Evolutionary conservation across 2,797 vertebrate genomes (phyloP).

Genomic region (Liasis olivaceus): DNA sequence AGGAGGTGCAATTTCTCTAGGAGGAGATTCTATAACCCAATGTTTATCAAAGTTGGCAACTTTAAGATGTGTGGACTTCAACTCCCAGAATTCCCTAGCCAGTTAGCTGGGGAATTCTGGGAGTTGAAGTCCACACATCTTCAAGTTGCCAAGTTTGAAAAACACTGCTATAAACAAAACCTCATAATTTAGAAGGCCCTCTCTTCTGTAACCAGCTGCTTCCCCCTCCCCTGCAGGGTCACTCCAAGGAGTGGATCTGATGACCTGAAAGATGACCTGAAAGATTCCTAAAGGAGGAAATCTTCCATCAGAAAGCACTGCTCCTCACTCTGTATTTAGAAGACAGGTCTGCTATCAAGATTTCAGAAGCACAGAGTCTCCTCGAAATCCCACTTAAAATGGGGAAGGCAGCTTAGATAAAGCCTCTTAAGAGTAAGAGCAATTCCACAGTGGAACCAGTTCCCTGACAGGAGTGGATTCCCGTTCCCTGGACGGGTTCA

Average conservation of each 20-base stretch:
- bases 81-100: too few species aligned
- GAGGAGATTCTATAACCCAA: background rate
- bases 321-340: background rate
- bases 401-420: background rate
- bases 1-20: background rate
- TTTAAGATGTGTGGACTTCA: too few species aligned
- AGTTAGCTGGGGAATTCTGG: background rate
- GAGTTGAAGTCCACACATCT: background rate
- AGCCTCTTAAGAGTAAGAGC: background rate
- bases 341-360: constrained; percentile 7
- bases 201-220: background rate
- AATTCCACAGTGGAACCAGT: background rate
- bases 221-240: background rate
- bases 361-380: rapidly evolving
- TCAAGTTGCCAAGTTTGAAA: background rate
- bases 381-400: background rate
- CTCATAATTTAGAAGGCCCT: background rate
- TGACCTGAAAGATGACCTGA: background rate
- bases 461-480: background rate
- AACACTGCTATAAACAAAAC: background rate
- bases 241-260: background rate
- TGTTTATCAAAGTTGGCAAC: too few species aligned
- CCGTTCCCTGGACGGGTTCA: background rate
- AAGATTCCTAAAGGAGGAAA: background rate
- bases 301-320: background rate